Evolutionary conservation across 2,888 invertebrate genomes (phyloP), one percentile per base, ranked within the genome.

Genomic region (Anarsia innoxiella): DNA sequence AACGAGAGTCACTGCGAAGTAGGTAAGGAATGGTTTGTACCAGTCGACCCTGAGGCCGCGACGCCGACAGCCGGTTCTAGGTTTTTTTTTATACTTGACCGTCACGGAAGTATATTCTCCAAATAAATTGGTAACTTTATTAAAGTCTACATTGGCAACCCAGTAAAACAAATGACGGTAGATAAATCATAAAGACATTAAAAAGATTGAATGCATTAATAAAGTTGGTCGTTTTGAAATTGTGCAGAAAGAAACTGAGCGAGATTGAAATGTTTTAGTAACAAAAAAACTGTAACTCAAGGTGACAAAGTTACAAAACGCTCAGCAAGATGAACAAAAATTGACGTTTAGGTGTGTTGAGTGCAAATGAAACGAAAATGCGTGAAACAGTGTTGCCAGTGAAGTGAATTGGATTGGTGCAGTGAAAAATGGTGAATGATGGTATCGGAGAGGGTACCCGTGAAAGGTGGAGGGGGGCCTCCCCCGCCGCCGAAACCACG

Each of bases 1-100:
- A n/a, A n/a, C n/a, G n/a, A n/a, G n/a, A 51, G 56, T 55, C 66
- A 65, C 66, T 61, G 53, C 46, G 49, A 49, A 53, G 49, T 48
- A 44, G 33, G 33, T 14, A 14, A 57, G 57, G 60, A 64, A 52
- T 59, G 59, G 64, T 56, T 52, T 50, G 45, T 62, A 80, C 79
- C 66, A 64, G 83, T 75, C 61, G 83, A 76, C 83, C 83, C 79
- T 83, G 83, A 80, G 66, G 48, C 61, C 65, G 55, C 64, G 51
- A 62, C 67, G 75, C 67, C 65, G 69, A 71, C 67, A 59, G 62
- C 30, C 57, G 52, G 61, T 55, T 53, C 54, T 63, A 62, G 50
- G 51, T 46, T 50, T 48, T 63, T 69, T 68, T 59, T 52, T 49
- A 48, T 39, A 45, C 42, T 33, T 42, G 42, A 42, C 45, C 48